These are phyloP conservation scores for Drosophila phalerata DNA, from an alignment of 2,888 invertebrate genomes.

Conservation along the genomic window DNA sequence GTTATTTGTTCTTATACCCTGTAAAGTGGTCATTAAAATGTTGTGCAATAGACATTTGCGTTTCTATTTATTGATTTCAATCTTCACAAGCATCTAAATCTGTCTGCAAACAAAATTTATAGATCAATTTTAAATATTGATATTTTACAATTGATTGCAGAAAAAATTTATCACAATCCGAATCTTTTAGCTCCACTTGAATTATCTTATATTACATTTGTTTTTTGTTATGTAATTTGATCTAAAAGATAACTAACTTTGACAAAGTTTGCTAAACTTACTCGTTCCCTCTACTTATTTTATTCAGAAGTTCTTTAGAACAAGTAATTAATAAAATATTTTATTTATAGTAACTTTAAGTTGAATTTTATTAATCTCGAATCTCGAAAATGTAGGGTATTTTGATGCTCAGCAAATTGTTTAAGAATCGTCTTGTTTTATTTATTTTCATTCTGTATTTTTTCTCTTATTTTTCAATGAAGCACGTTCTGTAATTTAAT, in stretches of 20 bases:
- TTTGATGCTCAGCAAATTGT: neutral
- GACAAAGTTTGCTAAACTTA: no score
- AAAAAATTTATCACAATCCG: neutral
- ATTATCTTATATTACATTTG: no score
- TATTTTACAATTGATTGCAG: constrained; percentile 11
- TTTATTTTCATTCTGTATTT: constrained; percentile 36
- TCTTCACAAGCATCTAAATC: neutral
- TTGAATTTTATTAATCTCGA: no score
- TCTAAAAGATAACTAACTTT: no score
- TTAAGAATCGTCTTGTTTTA: constrained; percentile 25
- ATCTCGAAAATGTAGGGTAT: constrained; percentile 7
- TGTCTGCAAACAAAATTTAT: neutral
- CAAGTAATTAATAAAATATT: no score
- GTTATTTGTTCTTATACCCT: constrained; percentile 41
- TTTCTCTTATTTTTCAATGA: constrained; percentile 30
- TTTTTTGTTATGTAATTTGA: no score
- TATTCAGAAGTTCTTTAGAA: no score
- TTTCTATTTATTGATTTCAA: neutral
- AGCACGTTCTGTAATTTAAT: constrained; percentile 80
- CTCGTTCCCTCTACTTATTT: no score
- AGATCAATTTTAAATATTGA: constrained; percentile 2
- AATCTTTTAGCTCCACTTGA: no score
- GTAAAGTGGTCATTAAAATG: constrained; percentile 14
- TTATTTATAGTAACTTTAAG: no score
- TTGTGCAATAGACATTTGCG: constrained; percentile 10